Base-by-base conservation (phyloP, 2,113 vertebrate species). In the Montifringilla adamsi region DNA sequence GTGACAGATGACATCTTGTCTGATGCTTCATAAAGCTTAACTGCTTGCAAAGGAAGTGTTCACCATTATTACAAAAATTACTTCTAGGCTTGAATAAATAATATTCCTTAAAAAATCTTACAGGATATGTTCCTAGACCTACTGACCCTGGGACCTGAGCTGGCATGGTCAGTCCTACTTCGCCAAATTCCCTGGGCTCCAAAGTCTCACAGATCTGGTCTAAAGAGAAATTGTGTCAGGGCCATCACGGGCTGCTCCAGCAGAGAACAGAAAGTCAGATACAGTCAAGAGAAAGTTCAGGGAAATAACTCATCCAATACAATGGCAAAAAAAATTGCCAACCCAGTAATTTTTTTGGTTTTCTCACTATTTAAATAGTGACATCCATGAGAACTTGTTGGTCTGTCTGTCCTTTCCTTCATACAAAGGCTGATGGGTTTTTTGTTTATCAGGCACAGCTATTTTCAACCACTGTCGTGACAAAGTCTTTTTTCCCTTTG, bases 321-420 rank as follows among this genome's bases (percentile, higher is more conserved):
- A 0, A 53, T 3, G 27, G 30, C 1, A 35, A 35, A 58, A 9
- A 13, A 6, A 6, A 1, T 4, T 22, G 18, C 1, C 4, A 26
- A 12, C 2, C 68, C 17, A 4, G 6, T 9, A 60, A 9, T 4
- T 23, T 74, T 35, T 30, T 35, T 0, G 1, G 8, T 59, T 30
- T 56, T 50, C 15, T 69, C 2, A 2, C 50, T 73, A 7, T 62
- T 69, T 67, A 53, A 55, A 47, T 11, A 41, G 7, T 33, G 37
- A 84, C 12, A 53, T 37, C 35, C 26, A 50, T 18, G 33, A 64
- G 8, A 56, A 17, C 4, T 63, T 55, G 12, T 35, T 72, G 11
- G 5, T 28, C 19, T 26, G 10, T 5, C 13, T 13, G 3, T 70
- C 13, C 14, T 72, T n/a, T 23, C 23, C 37, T 64, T 84, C 15